Percentiles rank a stretch among this genome's conserved stretches.
These are phyloP conservation scores for Aethina tumida DNA, from an alignment of 1,140 invertebrate genomes.

Conservation along the genomic window DNA sequence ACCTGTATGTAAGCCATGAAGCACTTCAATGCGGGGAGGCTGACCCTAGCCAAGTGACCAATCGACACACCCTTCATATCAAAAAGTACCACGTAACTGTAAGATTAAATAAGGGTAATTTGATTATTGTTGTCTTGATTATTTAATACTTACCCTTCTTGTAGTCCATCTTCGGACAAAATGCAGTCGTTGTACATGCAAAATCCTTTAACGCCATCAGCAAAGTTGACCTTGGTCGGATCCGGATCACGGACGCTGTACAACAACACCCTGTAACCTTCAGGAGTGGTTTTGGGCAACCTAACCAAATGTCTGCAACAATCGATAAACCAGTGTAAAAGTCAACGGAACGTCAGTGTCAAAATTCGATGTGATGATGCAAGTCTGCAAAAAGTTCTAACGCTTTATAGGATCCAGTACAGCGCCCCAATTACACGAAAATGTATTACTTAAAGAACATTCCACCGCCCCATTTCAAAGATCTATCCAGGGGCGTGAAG, in stretches of 20 bases:
- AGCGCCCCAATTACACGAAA: too few relatives aligned
- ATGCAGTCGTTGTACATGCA: conserved; percentile 55
- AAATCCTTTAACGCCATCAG: conserved; percentile 48
- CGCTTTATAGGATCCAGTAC: too few relatives aligned
- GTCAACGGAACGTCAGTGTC: too few relatives aligned
- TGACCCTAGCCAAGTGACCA: conserved; percentile 50
- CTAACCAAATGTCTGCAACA: conserved; percentile 39
- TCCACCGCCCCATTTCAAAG: too few relatives aligned
- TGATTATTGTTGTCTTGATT: too few relatives aligned
- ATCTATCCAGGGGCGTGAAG: too few relatives aligned
- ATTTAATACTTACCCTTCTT: conserved; percentile 44
- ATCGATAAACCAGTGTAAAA: too few relatives aligned
- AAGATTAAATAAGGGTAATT: conserved; percentile 16
- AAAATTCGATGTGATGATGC: too few relatives aligned
- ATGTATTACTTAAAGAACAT: too few relatives aligned
- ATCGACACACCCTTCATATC: conserved; percentile 54
- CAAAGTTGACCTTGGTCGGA: conserved; percentile 49
- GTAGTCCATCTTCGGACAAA: conserved; percentile 48
- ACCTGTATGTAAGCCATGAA: conserved; percentile 60
- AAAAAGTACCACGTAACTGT: conserved; percentile 49
- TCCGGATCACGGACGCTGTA: conserved; percentile 48
- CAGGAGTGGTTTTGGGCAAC: conserved; percentile 44
- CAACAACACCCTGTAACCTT: conserved; percentile 48
- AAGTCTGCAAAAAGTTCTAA: too few relatives aligned
- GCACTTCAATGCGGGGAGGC: conserved; percentile 44